Evolutionary conservation across 2,888 invertebrate species (phyloP).

Genomic region (Zele albiditarsus): DNA sequence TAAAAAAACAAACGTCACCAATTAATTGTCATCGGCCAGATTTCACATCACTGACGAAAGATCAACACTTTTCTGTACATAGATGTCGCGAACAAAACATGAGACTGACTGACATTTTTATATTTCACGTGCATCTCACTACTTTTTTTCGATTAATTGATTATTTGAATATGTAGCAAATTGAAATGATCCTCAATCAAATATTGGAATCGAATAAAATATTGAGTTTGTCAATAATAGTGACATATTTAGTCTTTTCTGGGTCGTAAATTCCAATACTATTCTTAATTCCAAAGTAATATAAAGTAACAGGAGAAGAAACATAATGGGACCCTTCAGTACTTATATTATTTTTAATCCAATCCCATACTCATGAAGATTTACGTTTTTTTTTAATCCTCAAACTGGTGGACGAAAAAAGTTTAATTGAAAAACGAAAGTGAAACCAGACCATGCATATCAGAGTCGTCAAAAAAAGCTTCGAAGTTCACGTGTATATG

Average conservation of each 20-base stretch:
- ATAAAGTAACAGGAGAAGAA: neutral
- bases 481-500: neutral
- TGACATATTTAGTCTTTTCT: neutral
- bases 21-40: neutral
- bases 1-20: neutral
- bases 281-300: neutral
- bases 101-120: slow-evolving; percentile 33
- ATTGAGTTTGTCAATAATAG: slow-evolving; percentile 21
- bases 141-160: slow-evolving; percentile 8
- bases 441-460: slow-evolving; percentile 33
- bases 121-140: slow-evolving; percentile 20
- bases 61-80: slow-evolving; percentile 39
- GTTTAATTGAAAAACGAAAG: slow-evolving; percentile 27
- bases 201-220: slow-evolving; percentile 30
- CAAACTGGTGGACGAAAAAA: slow-evolving; percentile 34
- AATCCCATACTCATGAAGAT: slow-evolving; percentile 32
- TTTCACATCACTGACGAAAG: neutral
- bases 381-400: slow-evolving; percentile 29
- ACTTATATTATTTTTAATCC: slow-evolving; percentile 17
- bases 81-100: neutral
- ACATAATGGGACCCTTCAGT: neutral
- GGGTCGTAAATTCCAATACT: too few relatives aligned
- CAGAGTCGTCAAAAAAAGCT: slow-evolving; percentile 39
- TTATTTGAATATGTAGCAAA: slow-evolving; percentile 22
- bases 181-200: slow-evolving; percentile 23